Percentiles rank a stretch among this genome's conserved stretches.
These are phyloP conservation scores for Penaeus monodon DNA, from an alignment of 2,888 invertebrate genomes.

Conservation along the genomic window DNA sequence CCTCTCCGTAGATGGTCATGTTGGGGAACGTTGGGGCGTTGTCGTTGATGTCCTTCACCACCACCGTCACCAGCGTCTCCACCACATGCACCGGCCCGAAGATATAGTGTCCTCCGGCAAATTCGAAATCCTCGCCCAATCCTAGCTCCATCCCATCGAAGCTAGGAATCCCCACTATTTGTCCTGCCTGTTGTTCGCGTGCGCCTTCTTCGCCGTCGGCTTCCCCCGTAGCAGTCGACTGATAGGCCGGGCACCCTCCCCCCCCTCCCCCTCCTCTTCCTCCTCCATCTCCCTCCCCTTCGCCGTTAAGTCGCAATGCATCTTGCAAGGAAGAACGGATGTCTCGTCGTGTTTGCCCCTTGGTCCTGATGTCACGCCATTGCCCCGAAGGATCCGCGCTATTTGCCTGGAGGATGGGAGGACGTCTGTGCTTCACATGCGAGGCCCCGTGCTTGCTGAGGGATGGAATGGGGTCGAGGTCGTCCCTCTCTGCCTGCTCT, in stretches of 20 bases:
- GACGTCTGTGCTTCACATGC: too few relatives aligned
- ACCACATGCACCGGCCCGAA: slow-evolving; percentile 49
- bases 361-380: too few relatives aligned
- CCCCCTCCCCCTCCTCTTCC: not conserved
- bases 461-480: too few relatives aligned
- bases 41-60: slow-evolving; percentile 64
- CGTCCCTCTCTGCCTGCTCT: too few relatives aligned
- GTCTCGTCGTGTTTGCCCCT: not conserved
- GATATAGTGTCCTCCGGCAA: not conserved
- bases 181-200: not conserved
- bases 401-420: too few relatives aligned
- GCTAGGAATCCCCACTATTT: not conserved
- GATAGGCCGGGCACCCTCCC: not conserved
- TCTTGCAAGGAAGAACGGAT: not conserved
- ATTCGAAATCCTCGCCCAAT: not conserved
- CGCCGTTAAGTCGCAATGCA: not conserved
- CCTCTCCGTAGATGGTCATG: slow-evolving; percentile 57
- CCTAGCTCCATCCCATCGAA: not conserved
- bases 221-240: not conserved
- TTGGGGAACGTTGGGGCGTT: slow-evolving; percentile 62
- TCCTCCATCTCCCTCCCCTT: not conserved
- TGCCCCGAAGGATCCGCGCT: too few relatives aligned
- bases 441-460: too few relatives aligned
- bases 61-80: slow-evolving; percentile 60
- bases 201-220: not conserved